Evolutionary conservation across 2,113 vertebrate genomes (phyloP).

Genomic region (Esox niger): DNA sequence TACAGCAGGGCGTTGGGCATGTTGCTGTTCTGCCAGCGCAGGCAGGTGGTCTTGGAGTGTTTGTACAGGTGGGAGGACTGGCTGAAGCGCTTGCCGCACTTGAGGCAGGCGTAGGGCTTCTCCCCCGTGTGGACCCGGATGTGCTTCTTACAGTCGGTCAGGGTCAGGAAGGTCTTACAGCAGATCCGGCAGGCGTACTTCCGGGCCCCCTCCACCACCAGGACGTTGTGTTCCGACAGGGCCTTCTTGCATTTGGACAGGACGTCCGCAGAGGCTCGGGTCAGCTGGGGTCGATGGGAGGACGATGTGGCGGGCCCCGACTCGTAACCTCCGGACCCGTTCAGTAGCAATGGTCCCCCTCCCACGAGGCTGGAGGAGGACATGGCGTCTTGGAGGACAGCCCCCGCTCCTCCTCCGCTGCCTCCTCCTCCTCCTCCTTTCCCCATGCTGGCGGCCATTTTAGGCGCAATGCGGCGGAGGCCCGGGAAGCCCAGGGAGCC

Average conservation of each 20-base stretch:
- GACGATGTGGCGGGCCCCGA: conserved; percentile 48
- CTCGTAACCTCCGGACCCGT: conserved; percentile 66
- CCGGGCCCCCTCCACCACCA: conserved; percentile 93
- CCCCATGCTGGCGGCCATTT: conserved; percentile 69
- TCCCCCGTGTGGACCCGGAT: conserved; percentile 96
- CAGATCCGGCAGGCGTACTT: conserved; percentile 98
- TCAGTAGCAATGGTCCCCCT: conserved; percentile 77
- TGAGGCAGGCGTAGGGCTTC: conserved; percentile 95
- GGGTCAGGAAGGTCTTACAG: conserved; percentile 95
- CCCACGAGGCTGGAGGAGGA: conserved; percentile 59
- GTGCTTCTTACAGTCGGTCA: conserved; percentile 98
- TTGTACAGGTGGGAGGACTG: conserved; percentile 98
- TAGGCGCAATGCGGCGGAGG: conserved; percentile 93
- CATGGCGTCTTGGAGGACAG: conserved; percentile 77
- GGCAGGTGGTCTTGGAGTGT: conserved; percentile 96
- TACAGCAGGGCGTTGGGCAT: conserved; percentile 87
- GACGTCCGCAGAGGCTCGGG: conserved; percentile 92
- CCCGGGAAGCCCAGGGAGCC: conserved; percentile 76
- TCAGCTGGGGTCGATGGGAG: conserved; percentile 81
- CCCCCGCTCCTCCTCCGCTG: conserved; percentile 75
- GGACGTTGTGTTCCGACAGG: conserved; percentile 94
- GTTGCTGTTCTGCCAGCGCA: conserved; percentile 94
- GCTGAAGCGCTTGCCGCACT: conserved; percentile 95
- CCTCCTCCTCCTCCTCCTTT: conserved; percentile 77
- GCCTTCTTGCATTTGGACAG: conserved; percentile 98